phyloP scores from a whole-genome alignment of 1,140 invertebrate species.

The Microvelia longipes region DNA sequence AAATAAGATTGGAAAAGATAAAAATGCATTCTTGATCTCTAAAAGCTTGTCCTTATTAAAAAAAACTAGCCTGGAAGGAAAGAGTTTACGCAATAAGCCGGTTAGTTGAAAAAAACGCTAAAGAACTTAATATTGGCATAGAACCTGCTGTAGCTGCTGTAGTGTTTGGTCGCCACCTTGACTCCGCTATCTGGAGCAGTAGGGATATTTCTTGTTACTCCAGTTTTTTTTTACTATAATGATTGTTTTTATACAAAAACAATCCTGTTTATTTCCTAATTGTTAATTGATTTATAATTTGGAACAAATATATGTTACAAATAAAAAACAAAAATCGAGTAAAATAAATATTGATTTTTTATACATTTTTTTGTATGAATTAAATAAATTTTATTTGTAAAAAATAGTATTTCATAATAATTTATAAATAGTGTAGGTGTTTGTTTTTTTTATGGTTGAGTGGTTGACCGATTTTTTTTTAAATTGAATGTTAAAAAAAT shows the following conservation, averaged over 20 bases:
- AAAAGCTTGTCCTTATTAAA: no score
- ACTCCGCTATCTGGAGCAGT: neutral
- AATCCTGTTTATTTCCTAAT: neutral
- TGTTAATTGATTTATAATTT: neutral
- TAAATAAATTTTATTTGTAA: no score
- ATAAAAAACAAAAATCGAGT: neutral
- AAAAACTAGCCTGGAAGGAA: neutral
- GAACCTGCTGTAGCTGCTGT: neutral
- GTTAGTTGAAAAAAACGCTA: neutral
- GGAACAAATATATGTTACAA: neutral
- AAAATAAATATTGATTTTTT: neutral
- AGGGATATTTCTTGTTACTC: neutral
- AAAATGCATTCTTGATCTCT: no score
- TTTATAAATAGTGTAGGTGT: neutral
- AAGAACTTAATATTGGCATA: neutral
- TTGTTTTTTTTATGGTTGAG: neutral
- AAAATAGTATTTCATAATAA: no score
- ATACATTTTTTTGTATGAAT: no score
- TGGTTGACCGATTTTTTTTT: no score
- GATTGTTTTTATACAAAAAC: no score
- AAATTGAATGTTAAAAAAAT: no score
- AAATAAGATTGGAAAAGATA: no score
- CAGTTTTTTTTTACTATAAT: neutral
- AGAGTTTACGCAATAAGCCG: neutral
- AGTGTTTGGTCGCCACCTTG: no score